These are phyloP conservation scores for Echinometra lucunter DNA, from an alignment of 53 echinoderm and acorn worm genomes.

Conservation along the genomic window DNA sequence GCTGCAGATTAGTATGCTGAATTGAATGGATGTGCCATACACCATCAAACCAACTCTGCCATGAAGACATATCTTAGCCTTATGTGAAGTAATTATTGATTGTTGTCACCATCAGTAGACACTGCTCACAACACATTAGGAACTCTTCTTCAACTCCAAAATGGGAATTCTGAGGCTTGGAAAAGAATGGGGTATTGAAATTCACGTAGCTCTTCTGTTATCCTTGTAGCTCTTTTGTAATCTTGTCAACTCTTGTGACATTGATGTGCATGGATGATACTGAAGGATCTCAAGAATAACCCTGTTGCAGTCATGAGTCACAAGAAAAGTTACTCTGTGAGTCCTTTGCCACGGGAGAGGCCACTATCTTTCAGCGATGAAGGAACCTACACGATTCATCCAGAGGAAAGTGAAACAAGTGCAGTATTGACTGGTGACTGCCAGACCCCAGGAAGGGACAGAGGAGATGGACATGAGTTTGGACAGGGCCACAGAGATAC, in stretches of 20 bases:
- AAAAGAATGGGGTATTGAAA: background rate
- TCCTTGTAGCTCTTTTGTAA: background rate
- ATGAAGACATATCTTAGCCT: background rate
- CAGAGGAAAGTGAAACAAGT: conserved; percentile 23
- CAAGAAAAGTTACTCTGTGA: conserved; percentile 15
- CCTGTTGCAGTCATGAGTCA: conserved; percentile 11
- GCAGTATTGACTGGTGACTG: background rate
- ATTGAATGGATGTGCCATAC: background rate
- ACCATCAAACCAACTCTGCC: background rate
- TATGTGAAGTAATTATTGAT: no score
- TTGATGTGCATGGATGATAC: background rate
- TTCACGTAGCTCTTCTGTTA: background rate
- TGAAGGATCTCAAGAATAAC: background rate
- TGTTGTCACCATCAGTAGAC: no score
- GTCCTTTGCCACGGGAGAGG: background rate
- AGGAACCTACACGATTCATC: conserved; percentile 17
- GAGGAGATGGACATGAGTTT: background rate
- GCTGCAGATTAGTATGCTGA: background rate
- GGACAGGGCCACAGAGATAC: background rate
- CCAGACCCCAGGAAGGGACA: background rate
- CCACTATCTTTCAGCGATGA: background rate
- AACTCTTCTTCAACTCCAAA: background rate
- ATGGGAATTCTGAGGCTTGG: background rate
- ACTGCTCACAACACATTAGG: background rate
- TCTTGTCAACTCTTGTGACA: background rate